phyloP scores from a whole-genome alignment of 2,113 vertebrate species.

The Morone chrysops region DNA sequence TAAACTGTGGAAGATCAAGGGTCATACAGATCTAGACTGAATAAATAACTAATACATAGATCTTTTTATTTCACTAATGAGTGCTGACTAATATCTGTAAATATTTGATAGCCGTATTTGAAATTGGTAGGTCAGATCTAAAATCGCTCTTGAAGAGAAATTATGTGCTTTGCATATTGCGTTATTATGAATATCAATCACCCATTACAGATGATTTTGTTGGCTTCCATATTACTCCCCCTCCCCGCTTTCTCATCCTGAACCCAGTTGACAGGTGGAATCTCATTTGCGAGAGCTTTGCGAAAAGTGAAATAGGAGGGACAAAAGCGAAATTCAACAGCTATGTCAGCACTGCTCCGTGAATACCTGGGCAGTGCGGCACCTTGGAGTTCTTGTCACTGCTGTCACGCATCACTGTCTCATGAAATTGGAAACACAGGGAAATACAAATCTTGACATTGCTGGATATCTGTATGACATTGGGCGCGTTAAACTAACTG shows the following conservation, averaged over 20 bases:
- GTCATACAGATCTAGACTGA: conserved; percentile 11
- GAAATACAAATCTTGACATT: conserved; percentile 83
- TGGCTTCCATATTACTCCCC: conserved; percentile 7
- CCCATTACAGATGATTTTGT: not conserved
- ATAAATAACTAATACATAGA: not conserved
- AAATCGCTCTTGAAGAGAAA: not conserved
- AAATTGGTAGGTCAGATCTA: not conserved
- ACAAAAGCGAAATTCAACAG: conserved; percentile 39
- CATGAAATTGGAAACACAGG: conserved; percentile 82
- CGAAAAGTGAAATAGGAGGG: conserved; percentile 55
- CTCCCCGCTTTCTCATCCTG: conserved; percentile 18
- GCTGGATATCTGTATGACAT: conserved; percentile 80
- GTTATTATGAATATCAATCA: not conserved
- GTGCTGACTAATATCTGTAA: conserved; percentile 8
- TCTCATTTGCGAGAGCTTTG: conserved; percentile 66
- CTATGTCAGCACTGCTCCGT: conserved; percentile 67
- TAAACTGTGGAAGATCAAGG: conserved; percentile 33
- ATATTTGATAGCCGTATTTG: conserved; percentile 20
- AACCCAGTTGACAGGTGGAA: conserved; percentile 58
- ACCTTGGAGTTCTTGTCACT: conserved; percentile 77
- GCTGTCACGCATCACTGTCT: conserved; percentile 82
- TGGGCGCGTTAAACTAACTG: conserved; percentile 68
- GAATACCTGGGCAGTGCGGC: conserved; percentile 71
- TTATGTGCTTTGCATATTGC: not conserved
- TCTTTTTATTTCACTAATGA: conserved; percentile 34